Percentiles rank a stretch among this genome's conserved stretches.
Evolutionary conservation across 2,888 invertebrate genomes (phyloP).

Genomic region (Dryobotodes eremita): DNA sequence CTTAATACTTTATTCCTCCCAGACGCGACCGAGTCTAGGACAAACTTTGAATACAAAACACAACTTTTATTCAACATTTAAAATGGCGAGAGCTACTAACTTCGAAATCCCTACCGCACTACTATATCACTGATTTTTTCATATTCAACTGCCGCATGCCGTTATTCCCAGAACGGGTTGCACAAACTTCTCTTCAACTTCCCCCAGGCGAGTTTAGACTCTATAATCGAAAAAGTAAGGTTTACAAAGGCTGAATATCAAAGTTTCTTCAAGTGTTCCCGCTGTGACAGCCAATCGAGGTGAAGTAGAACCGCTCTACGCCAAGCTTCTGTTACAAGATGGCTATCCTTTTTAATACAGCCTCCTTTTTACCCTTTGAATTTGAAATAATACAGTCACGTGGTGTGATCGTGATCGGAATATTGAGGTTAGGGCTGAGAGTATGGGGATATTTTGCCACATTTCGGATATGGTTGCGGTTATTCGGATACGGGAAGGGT

Average conservation of each 20-base stretch:
- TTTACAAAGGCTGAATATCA: constrained; percentile 27
- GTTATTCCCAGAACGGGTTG: constrained; percentile 67
- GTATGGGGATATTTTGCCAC: constrained; percentile 51
- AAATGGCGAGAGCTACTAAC: constrained; percentile 53
- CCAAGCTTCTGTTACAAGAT: constrained; percentile 71
- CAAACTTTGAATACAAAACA: constrained; percentile 61
- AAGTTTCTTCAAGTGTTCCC: constrained; percentile 64
- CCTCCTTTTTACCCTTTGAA: constrained; percentile 85
- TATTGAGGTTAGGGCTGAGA: constrained; percentile 62
- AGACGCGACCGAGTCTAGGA: constrained; percentile 24
- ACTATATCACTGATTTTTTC: constrained; percentile 75
- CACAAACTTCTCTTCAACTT: constrained; percentile 39
- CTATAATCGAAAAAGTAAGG: constrained; percentile 22
- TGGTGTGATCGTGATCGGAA: constrained; percentile 80
- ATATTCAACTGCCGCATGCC: constrained; percentile 75
- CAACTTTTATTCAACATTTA: constrained; percentile 59
- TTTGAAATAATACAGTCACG: constrained; percentile 87
- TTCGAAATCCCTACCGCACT: constrained; percentile 57
- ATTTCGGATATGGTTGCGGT: constrained; percentile 45
- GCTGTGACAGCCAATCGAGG: constrained; percentile 71
- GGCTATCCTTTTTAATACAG: constrained; percentile 83
- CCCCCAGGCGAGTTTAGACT: constrained; percentile 44
- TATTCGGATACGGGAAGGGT: constrained; percentile 49
- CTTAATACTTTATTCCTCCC: constrained; percentile 41
- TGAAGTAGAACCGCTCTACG: constrained; percentile 66